These are phyloP conservation scores for Caenorhabditis macrosperma DNA, from an alignment of 2,888 invertebrate genomes.

Conservation along the genomic window DNA sequence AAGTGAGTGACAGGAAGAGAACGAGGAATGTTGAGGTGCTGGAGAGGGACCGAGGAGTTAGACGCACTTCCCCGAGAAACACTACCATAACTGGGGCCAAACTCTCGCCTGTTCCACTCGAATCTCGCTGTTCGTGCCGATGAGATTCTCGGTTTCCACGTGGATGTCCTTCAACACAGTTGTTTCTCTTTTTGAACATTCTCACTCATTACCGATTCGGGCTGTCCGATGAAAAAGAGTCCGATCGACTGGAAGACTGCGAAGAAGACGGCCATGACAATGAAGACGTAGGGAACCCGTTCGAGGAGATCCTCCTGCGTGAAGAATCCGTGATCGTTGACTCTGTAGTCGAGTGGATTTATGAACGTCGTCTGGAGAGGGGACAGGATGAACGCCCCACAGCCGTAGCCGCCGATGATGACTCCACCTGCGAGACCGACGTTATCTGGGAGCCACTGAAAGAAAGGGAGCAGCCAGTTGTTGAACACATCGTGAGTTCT, in stretches of 20 bases:
- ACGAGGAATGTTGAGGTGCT: conserved; percentile 72
- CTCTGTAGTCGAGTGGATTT: conserved; percentile 75
- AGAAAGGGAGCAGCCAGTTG: neutral
- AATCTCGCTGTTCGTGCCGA: conserved; percentile 43
- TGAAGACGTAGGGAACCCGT: conserved; percentile 75
- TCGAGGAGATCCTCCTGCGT: conserved; percentile 77
- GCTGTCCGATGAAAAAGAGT: conserved; percentile 73
- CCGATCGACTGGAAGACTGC: conserved; percentile 72
- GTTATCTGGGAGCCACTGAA: conserved; percentile 77
- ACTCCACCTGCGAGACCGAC: conserved; percentile 81
- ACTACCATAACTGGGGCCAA: conserved; percentile 52
- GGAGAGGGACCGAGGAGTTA: no score
- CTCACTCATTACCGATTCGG: conserved; percentile 49
- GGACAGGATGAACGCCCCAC: conserved; percentile 73
- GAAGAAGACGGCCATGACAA: conserved; percentile 74
- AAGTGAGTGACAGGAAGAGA: conserved; percentile 72
- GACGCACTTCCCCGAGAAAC: no score
- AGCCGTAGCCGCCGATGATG: conserved; percentile 81
- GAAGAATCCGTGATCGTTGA: conserved; percentile 74
- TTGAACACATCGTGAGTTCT: neutral
- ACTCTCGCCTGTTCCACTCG: conserved; percentile 47
- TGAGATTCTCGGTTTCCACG: conserved; percentile 52
- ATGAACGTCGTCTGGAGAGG: conserved; percentile 73
- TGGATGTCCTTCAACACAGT: conserved; percentile 43
- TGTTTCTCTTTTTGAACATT: no score